Percentiles rank a stretch among this genome's conserved stretches.
phyloP scores from a whole-genome alignment of 2,797 vertebrate species.

The Gymnoscopelus microlampas region DNA sequence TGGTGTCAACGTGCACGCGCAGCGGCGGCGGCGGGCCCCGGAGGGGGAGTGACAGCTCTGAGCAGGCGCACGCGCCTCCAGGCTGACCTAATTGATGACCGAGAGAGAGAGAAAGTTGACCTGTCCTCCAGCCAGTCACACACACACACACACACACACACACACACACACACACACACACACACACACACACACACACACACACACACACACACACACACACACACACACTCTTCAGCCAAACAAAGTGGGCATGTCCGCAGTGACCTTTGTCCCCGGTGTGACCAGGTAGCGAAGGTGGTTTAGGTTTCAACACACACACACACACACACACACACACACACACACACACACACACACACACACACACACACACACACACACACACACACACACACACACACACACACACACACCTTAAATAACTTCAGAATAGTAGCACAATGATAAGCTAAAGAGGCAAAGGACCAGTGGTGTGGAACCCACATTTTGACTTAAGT shows the following conservation, averaged over 20 bases:
- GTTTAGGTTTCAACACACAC: constrained; percentile 14
- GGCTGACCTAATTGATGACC: constrained; percentile 70
- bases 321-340: constrained; percentile 1
- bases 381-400: constrained; percentile 29
- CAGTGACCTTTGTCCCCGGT: constrained; percentile 61
- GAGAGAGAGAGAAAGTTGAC: constrained; percentile 79
- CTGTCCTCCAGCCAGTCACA: constrained; percentile 68
- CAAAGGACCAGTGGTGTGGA: too few relatives aligned
- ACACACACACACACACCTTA: background rate
- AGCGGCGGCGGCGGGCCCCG: background rate
- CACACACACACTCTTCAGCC: constrained; percentile 59
- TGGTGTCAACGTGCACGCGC: constrained; percentile 21
- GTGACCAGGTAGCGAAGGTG: constrained; percentile 46
- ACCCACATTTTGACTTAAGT: too few relatives aligned
- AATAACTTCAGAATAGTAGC: too few relatives aligned
- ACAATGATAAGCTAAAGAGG: too few relatives aligned
- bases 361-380: constrained; percentile 16
- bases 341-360: constrained; percentile 38
- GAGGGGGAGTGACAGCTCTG: constrained; percentile 44
- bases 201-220: constrained; percentile 21
- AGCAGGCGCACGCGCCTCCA: constrained; percentile 43
- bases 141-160: constrained; percentile 16
- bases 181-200: constrained; percentile 34
- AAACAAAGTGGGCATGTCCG: constrained; percentile 79
- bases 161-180: constrained; percentile 34